Percentiles rank a stretch among this genome's conserved stretches.
phyloP scores from a whole-genome alignment of 2,888 invertebrate genomes.

The Nasonia oneida region DNA sequence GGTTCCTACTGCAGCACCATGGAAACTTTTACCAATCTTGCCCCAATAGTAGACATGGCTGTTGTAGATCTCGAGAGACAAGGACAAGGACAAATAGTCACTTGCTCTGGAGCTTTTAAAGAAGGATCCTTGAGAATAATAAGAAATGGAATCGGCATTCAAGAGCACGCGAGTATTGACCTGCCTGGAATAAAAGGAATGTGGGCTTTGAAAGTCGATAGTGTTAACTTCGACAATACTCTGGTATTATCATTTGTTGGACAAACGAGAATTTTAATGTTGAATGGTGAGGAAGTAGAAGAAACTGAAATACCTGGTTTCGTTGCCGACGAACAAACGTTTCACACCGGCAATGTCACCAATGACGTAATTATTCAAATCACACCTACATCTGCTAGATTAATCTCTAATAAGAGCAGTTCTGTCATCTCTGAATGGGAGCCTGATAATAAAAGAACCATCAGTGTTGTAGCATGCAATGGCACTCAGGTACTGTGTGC shows the following conservation, averaged over 20 bases:
- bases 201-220: constrained; percentile 94
- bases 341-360: constrained; percentile 95
- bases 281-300: constrained; percentile 98
- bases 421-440: constrained; percentile 87
- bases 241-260: constrained; percentile 98
- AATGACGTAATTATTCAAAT: constrained; percentile 90
- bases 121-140: constrained; percentile 98
- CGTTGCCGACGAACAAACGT: constrained; percentile 94
- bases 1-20: constrained; percentile 95
- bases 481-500: constrained; percentile 89
- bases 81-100: constrained; percentile 98
- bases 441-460: constrained; percentile 85
- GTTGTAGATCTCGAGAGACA: constrained; percentile 98
- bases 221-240: constrained; percentile 88
- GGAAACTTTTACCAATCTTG: constrained; percentile 98
- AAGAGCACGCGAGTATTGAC: constrained; percentile 98
- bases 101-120: constrained; percentile 98
- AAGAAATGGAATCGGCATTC: constrained; percentile 98
- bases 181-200: constrained; percentile 98
- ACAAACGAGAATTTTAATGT: constrained; percentile 93
- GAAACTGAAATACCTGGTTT: constrained; percentile 97
- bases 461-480: constrained; percentile 94
- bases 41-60: constrained; percentile 98
- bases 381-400: constrained; percentile 86
- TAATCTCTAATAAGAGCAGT: constrained; percentile 86